phyloP scores from a whole-genome alignment of 2,888 invertebrate species.

The Tipula helvola region DNA sequence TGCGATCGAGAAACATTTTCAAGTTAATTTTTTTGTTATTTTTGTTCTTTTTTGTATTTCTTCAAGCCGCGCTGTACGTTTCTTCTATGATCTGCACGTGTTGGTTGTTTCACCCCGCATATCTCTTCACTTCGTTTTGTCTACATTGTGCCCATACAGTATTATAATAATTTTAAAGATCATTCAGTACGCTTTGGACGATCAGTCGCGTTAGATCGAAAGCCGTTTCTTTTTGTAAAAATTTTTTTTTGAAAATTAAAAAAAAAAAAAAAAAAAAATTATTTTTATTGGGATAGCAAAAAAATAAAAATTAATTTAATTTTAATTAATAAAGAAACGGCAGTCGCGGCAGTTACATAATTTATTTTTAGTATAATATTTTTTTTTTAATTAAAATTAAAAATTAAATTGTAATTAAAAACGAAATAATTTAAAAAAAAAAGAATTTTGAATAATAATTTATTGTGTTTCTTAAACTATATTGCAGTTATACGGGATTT shows the following conservation, averaged over 20 bases:
- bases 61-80: background rate
- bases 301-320: constrained; percentile 4
- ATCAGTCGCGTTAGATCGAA: constrained; percentile 32
- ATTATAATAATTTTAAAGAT: constrained; percentile 8
- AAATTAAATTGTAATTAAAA: background rate
- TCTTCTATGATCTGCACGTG: constrained; percentile 5
- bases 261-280: background rate
- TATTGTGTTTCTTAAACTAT: background rate
- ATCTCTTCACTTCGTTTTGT: constrained; percentile 4
- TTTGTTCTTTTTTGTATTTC: background rate
- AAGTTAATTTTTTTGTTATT: constrained; percentile 7
- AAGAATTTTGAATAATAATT: background rate
- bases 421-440: background rate
- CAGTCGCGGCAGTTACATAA: background rate
- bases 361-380: background rate
- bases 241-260: background rate
- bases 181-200: constrained; percentile 34
- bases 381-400: background rate
- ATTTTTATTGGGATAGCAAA: background rate
- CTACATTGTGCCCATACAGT: background rate
- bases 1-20: constrained; percentile 12
- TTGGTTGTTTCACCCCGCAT: constrained; percentile 4
- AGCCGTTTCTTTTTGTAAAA: constrained; percentile 10
- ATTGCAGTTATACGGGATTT: background rate
- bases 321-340: constrained; percentile 5